Base-by-base conservation (phyloP, 2,113 vertebrate genomes). In the Nematolebias whitei region DNA sequence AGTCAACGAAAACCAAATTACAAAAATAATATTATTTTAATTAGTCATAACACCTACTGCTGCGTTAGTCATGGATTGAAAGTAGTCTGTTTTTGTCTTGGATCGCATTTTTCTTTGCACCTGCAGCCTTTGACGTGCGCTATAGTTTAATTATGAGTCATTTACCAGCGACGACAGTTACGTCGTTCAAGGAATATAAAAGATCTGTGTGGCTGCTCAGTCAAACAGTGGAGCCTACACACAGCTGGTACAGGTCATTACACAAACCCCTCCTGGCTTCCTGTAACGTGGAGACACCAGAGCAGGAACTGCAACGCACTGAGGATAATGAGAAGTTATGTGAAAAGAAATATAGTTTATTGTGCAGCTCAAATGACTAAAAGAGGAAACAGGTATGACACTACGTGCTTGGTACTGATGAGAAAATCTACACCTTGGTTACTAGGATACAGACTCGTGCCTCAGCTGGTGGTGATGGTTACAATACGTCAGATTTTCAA, bases 341-440 rank as follows among this genome's bases (percentile, higher is more conserved):
- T 32, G 9, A 53, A 53, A n/a, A 15, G 18, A 45, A 19, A 54
- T 38, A 38, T 20, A n/a, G 4, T 35, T 39, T 9, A 14, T 38
- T 55, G 35, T 55, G 14, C 16, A 20, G 13, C 13, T 59, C 2
- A 29, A 44, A 19, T 44, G 16, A 12, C 10, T 12, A 44, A n/a
- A 23, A 29, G 8, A 10, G 39, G 13, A 24, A 58, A 11, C 54
- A 18, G 20, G 15, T 24, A 43, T 12, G 9, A 58, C 12, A 14
- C 22, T 16, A 43, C 10, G 39, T 43, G 22, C 13, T n/a, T 47
- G 22, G 12, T 13, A 12, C 12, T 13, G 48, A 50, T 23, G 20
- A 57, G 19, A 19, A 38, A 8, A 55, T n/a, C n/a, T 39, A 38
- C 12, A 39, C n/a, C 52, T 20, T 55, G 52, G 52, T 55, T 55